phyloP scores from a whole-genome alignment of 2,888 invertebrate species.

The Mythimna loreyi region DNA sequence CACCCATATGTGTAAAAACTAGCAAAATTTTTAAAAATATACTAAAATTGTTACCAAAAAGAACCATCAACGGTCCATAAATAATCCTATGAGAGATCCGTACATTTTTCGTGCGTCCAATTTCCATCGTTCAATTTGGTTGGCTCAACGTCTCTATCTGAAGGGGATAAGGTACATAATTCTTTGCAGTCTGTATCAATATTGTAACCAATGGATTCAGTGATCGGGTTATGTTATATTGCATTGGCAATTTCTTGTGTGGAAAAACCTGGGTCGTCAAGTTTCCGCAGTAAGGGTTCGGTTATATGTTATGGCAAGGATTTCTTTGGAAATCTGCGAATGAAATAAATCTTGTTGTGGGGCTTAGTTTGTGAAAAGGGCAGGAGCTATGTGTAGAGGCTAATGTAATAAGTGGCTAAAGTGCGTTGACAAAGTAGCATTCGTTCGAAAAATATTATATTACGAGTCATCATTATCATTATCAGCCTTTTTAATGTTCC shows the following conservation, averaged over 20 bases:
- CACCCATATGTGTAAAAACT: conserved; percentile 21
- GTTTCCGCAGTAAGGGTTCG: conserved; percentile 23
- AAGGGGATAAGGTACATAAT: conserved; percentile 40
- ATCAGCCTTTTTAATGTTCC: no score
- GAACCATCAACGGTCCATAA: conserved; percentile 48
- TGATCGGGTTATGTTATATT: conserved; percentile 58
- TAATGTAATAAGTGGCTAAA: background rate
- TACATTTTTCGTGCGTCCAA: conserved; percentile 51
- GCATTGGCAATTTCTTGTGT: conserved; percentile 61
- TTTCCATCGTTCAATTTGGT: conserved; percentile 41
- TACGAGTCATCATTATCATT: no score
- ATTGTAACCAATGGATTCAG: conserved; percentile 52
- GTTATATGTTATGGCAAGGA: conserved; percentile 27
- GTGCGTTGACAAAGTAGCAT: background rate
- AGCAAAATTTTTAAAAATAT: conserved; percentile 34
- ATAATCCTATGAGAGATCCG: conserved; percentile 57
- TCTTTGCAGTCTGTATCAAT: conserved; percentile 46
- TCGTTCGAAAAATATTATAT: background rate
- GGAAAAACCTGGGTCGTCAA: conserved; percentile 39
- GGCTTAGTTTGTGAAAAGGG: background rate
- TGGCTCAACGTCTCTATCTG: conserved; percentile 36
- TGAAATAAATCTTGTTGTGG: conserved; percentile 26
- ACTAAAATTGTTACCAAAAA: conserved; percentile 38
- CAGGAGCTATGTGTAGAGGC: background rate
- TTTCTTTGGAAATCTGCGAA: conserved; percentile 16